Evolutionary conservation across 2,113 vertebrate species (phyloP).

Genomic region (Oreotrochilus melanogaster): DNA sequence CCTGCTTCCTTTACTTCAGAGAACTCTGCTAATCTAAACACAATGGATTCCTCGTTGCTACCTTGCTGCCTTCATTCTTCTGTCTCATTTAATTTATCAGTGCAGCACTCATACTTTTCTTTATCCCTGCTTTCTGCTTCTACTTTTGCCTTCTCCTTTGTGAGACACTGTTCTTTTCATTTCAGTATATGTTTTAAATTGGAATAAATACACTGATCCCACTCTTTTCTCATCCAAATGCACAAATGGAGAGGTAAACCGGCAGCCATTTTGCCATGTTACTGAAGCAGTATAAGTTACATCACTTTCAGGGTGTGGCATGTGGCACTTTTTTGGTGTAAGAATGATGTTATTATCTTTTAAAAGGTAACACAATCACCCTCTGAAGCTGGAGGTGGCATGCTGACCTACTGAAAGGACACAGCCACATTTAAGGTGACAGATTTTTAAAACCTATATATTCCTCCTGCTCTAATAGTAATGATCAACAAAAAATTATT

Average conservation of each 20-base stretch:
- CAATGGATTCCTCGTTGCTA: background rate
- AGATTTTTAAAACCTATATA: constrained; percentile 31
- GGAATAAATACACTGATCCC: background rate
- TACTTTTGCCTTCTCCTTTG: background rate
- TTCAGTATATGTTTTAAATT: background rate
- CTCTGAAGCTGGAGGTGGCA: constrained; percentile 62
- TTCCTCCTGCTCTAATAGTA: background rate
- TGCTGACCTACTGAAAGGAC: constrained; percentile 34
- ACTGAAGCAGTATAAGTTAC: background rate
- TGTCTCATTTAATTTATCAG: background rate
- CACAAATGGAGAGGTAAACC: background rate
- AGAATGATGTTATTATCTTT: constrained; percentile 77
- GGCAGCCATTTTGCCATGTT: background rate
- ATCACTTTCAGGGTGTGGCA: background rate
- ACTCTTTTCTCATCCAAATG: background rate
- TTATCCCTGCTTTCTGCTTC: background rate
- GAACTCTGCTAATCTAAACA: background rate
- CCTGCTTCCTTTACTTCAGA: background rate
- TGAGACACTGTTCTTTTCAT: background rate
- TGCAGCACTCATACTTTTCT: background rate
- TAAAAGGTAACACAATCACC: constrained; percentile 77
- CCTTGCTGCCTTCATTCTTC: background rate
- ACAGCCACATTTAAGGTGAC: constrained; percentile 65
- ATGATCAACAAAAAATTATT: background rate
- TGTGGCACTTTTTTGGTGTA: constrained; percentile 30